Evolutionary conservation across 2,797 vertebrate species (phyloP).

Genomic region (Premnoplex brunnescens): DNA sequence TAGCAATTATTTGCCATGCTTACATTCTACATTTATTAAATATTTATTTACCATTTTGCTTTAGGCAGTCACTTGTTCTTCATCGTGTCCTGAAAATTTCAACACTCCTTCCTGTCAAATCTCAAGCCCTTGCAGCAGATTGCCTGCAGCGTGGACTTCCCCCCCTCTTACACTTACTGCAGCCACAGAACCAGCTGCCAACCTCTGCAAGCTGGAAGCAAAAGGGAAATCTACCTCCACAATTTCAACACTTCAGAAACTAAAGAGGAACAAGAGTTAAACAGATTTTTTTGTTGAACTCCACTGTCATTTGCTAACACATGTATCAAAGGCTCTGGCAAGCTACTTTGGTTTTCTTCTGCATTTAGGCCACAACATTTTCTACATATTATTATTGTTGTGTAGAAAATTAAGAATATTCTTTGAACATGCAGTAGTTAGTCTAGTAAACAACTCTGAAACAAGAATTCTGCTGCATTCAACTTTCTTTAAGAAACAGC

Average conservation of each 20-base stretch:
- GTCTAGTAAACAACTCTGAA: neutral
- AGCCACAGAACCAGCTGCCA: neutral
- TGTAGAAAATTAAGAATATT: neutral
- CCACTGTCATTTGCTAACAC: neutral
- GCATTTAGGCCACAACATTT: neutral
- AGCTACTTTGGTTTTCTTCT: neutral
- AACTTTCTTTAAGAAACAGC: neutral
- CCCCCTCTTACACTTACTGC: neutral
- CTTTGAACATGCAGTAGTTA: neutral
- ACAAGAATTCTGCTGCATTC: neutral
- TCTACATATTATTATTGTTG: neutral
- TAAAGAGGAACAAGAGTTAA: neutral
- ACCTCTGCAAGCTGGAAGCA: neutral
- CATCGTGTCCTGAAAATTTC: neutral
- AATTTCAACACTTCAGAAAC: neutral
- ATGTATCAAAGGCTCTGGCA: neutral
- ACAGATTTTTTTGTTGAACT: neutral
- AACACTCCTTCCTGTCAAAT: neutral
- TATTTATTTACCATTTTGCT: neutral
- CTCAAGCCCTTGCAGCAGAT: rapidly evolving
- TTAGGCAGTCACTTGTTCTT: neutral
- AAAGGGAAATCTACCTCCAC: neutral
- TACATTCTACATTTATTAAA: neutral
- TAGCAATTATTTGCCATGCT: neutral
- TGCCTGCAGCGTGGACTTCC: neutral